Evolutionary conservation across 2,888 invertebrate species (phyloP), one percentile per base, ranked within the genome.

Genomic region (Scaeva pyrastri): DNA sequence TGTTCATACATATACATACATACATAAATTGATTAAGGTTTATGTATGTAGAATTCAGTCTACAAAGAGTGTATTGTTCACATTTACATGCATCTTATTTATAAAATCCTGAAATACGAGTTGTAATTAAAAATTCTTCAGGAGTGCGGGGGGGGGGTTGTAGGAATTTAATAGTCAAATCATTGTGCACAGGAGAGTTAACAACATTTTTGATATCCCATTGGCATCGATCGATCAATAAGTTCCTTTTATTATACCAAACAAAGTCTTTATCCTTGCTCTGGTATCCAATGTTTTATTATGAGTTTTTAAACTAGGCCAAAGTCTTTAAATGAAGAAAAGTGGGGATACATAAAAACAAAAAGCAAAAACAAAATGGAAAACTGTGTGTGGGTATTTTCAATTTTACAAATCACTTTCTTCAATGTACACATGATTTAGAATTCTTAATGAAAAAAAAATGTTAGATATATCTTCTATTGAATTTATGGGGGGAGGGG

Each of bases 211-310:
- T 62, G 21, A 43, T 58, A 48, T 45, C 19, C 74, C 48, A 75
- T 50, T 48, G 48, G 39, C 14, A 56, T 39, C 56, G 56, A 56
- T 39, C 56, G 56, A 64, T 78, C 45, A 72, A 72, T 78, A n/a
- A 36, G 23, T 41, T 50, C 21, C 36, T 41, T 31, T 19, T 41
- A 39, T 41, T 52, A 52, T 14, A 23, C 23, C 14, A 14, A 31
- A 31, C 31, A 8, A 31, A 31, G 5, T 5, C 31, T n/a, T 48
- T 11, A 36, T 39, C 36, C 23, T 41, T 52, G 23, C 58, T 58
- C 14, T 70, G 31, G n/a, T 41, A 26, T 76, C 14, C 19, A 23
- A 58, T 76, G 23, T 0, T 19, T 12, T 21, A 21, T 19, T n/a
- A 12, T 23, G 16, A 50, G 41, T 19, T 31, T 31, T 0, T 10